Conservation (phyloP, 2,888 invertebrate species). For the Drosophila trichaetosa region DNA sequence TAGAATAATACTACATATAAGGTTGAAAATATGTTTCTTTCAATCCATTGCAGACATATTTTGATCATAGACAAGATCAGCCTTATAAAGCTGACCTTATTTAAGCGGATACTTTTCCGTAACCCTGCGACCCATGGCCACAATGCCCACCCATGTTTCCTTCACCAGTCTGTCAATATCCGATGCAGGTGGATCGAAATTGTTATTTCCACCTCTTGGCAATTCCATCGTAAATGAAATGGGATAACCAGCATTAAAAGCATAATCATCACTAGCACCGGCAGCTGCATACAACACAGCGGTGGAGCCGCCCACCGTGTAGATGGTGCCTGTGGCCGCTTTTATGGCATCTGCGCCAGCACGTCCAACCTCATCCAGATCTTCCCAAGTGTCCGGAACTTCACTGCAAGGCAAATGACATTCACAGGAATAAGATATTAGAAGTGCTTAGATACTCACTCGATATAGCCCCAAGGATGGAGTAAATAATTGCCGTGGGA, state of each 20-base stretch:
- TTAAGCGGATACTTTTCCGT: slow-evolving; percentile 61
- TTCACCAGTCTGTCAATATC: slow-evolving; percentile 86
- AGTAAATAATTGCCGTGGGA: slow-evolving; percentile 74
- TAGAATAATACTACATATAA: background rate
- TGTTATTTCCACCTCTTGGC: slow-evolving; percentile 85
- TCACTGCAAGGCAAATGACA: slow-evolving; percentile 43
- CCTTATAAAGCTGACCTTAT: slow-evolving; percentile 1
- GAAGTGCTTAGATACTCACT: slow-evolving; percentile 41
- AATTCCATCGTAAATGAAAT: slow-evolving; percentile 86
- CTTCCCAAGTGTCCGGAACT: slow-evolving; percentile 84
- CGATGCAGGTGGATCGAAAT: slow-evolving; percentile 87
- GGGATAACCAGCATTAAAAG: slow-evolving; percentile 84
- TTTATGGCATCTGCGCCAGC: slow-evolving; percentile 82
- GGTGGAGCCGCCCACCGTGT: slow-evolving; percentile 81
- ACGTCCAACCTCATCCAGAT: slow-evolving; percentile 82
- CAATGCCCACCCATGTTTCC: slow-evolving; percentile 86
- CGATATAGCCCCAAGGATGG: slow-evolving; percentile 78
- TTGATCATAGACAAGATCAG: background rate
- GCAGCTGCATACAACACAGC: slow-evolving; percentile 85
- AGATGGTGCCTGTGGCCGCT: slow-evolving; percentile 75
- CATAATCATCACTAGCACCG: slow-evolving; percentile 88
- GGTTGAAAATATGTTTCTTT: background rate
- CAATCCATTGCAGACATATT: background rate
- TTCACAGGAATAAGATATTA: background rate
- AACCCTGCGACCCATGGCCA: slow-evolving; percentile 76